Percentiles rank a stretch among this genome's conserved stretches.
Evolutionary conservation across 2,888 invertebrate species (phyloP).

Genomic region (Eupithecia subfuscata): DNA sequence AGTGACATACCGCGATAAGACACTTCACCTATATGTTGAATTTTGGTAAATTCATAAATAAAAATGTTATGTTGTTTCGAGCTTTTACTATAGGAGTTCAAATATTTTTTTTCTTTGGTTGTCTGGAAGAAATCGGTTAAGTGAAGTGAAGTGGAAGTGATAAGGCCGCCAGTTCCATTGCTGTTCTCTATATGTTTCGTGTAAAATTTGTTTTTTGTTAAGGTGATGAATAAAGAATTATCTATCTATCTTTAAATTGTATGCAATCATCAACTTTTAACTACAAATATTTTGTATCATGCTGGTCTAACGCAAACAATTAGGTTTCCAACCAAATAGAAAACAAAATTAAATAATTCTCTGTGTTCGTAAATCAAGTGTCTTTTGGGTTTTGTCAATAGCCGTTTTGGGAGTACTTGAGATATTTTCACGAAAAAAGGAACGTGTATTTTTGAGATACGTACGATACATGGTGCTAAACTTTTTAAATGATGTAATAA

Average conservation of each 20-base stretch:
- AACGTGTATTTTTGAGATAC: neutral
- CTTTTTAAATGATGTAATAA: neutral
- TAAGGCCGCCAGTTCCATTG: no score
- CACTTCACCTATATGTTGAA: neutral
- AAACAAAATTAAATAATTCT: slow-evolving; percentile 39
- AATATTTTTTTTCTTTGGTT: no score
- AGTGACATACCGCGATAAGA: slow-evolving; percentile 85
- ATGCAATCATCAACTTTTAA: no score
- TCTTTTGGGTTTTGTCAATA: slow-evolving; percentile 43
- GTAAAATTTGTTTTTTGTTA: no score
- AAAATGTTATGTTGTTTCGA: neutral
- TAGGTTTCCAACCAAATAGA: neutral
- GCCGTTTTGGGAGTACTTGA: slow-evolving; percentile 50
- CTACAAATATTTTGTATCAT: neutral
- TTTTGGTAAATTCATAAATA: neutral
- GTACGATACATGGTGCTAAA: neutral
- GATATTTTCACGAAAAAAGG: neutral
- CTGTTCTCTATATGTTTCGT: no score
- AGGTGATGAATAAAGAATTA: no score
- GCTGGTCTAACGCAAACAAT: neutral
- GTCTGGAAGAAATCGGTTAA: no score
- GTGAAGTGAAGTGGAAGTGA: no score
- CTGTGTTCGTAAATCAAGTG: slow-evolving; percentile 51
- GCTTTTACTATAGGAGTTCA: neutral
- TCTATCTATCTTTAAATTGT: no score